phyloP scores from a whole-genome alignment of 2,797 vertebrate species.

The Streptopelia turtur region DNA sequence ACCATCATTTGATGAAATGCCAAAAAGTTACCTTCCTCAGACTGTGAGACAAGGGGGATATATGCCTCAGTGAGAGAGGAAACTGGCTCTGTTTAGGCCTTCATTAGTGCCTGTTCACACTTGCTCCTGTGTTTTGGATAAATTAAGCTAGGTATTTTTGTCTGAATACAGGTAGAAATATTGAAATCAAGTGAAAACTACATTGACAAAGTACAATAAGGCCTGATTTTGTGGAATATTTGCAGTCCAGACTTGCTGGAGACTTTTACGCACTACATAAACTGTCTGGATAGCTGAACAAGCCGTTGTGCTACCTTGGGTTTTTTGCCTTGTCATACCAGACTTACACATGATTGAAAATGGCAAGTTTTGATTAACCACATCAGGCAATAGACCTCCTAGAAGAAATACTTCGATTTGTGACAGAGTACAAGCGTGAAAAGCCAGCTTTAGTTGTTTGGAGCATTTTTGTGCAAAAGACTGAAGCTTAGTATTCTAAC shows the following conservation, averaged over 20 bases:
- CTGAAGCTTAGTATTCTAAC: not conserved
- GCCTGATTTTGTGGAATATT: conserved; percentile 36
- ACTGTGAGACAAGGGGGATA: conserved; percentile 85
- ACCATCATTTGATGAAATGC: conserved; percentile 63
- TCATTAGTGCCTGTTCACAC: conserved; percentile 43
- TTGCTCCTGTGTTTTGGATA: conserved; percentile 44
- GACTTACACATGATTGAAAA: conserved; percentile 4
- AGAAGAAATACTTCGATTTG: not conserved
- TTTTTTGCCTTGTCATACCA: conserved; percentile 45
- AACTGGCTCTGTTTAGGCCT: conserved; percentile 35
- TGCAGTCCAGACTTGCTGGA: conserved; percentile 43
- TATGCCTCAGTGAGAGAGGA: conserved; percentile 84
- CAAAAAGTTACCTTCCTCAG: conserved; percentile 89
- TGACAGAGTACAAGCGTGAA: not conserved
- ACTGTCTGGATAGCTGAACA: conserved; percentile 55
- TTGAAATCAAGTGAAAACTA: conserved; percentile 24
- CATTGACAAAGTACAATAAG: conserved; percentile 36
- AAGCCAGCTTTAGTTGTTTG: not conserved
- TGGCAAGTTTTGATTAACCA: not conserved
- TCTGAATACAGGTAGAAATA: conserved; percentile 49
- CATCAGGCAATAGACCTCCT: not conserved
- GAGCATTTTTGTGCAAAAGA: not conserved
- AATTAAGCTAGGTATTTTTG: conserved; percentile 64
- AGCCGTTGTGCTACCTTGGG: conserved; percentile 41
- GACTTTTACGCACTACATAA: conserved; percentile 76